Conservation (phyloP, 2,888 invertebrate species). For the Caenorhabditis sinica region DNA sequence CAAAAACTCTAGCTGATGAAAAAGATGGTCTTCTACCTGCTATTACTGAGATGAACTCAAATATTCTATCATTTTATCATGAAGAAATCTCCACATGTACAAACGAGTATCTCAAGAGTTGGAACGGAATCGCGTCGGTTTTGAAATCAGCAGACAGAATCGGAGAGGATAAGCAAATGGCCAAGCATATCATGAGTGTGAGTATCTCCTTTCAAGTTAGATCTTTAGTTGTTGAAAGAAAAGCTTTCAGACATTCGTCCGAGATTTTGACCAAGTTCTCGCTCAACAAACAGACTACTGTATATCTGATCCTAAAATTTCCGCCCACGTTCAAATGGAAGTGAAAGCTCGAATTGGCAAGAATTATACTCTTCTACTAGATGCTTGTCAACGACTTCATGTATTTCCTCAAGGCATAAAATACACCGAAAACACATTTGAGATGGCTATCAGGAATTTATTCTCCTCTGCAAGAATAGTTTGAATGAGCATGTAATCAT, state of each 20-base stretch:
- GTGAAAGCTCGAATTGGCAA: constrained; percentile 59
- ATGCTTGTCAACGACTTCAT: constrained; percentile 56
- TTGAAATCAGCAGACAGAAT: constrained; percentile 65
- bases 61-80: constrained; percentile 78
- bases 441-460: constrained; percentile 61
- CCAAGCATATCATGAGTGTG: constrained; percentile 67
- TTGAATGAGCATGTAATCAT: constrained; percentile 6
- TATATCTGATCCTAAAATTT: constrained; percentile 76
- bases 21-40: constrained; percentile 75
- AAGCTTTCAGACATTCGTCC: constrained; percentile 74
- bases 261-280: constrained; percentile 80
- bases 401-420: constrained; percentile 66
- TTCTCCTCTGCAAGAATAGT: constrained; percentile 55
- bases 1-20: constrained; percentile 72
- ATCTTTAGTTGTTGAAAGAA: not conserved
- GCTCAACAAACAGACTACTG: constrained; percentile 79
- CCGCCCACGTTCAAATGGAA: constrained; percentile 71
- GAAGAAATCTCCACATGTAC: constrained; percentile 76
- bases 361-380: constrained; percentile 52
- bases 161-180: constrained; percentile 67
- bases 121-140: constrained; percentile 69
- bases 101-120: constrained; percentile 76
- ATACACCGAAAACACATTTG: constrained; percentile 63
- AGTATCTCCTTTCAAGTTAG: constrained; percentile 15
- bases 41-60: constrained; percentile 75